Evolutionary conservation across 2,888 invertebrate genomes (phyloP).

Genomic region (Diachrysia chrysitis): DNA sequence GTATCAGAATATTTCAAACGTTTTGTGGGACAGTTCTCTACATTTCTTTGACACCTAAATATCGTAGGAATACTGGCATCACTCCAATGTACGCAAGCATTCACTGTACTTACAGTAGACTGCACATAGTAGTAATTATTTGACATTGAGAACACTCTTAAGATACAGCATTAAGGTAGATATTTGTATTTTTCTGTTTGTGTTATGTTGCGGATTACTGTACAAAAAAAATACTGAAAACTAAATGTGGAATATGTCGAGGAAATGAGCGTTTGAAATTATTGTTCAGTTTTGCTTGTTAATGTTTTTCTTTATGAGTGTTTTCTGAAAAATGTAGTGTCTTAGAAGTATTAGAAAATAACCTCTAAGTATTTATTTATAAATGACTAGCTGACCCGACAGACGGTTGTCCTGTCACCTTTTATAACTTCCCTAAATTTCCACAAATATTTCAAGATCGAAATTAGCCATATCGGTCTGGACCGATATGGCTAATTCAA

Average conservation of each 20-base stretch:
- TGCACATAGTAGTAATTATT: neutral
- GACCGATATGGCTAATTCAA: too few species aligned
- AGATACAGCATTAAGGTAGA: neutral
- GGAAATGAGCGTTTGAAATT: slow-evolving; percentile 2
- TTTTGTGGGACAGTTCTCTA: neutral
- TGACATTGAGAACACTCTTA: neutral
- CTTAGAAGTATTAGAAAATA: too few species aligned
- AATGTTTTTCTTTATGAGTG: neutral
- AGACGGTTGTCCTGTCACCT: too few species aligned
- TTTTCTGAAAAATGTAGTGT: neutral
- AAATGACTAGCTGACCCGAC: too few species aligned
- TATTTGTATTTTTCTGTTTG: neutral
- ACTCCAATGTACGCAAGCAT: slow-evolving; percentile 4
- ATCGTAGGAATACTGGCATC: neutral
- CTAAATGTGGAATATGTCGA: neutral
- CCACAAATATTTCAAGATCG: too few species aligned
- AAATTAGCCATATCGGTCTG: too few species aligned
- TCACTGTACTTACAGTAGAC: neutral
- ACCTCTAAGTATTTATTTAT: too few species aligned
- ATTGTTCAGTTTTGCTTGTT: neutral
- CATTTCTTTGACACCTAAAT: neutral
- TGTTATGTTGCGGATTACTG: neutral
- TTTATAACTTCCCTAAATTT: too few species aligned
- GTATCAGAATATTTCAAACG: neutral
- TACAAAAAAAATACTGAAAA: neutral